Evolutionary conservation across 2,113 vertebrate species (phyloP).

Genomic region (Bubo scandiacus): DNA sequence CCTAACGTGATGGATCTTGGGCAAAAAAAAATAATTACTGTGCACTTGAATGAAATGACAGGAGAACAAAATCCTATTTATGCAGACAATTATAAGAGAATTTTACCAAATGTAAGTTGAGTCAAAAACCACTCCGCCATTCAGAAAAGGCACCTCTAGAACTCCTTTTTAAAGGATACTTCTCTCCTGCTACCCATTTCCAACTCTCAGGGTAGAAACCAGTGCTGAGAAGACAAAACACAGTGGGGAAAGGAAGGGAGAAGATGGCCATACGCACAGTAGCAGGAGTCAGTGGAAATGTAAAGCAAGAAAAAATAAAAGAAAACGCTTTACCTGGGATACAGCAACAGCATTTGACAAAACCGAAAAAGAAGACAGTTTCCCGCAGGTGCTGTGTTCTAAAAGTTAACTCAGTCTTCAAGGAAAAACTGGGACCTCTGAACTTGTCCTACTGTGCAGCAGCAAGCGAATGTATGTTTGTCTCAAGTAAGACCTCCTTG

Average conservation of each 20-base stretch:
- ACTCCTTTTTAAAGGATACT: neutral
- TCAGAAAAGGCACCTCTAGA: neutral
- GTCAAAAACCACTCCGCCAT: neutral
- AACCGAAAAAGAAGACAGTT: neutral
- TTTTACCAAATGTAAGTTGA: neutral
- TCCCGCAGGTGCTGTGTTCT: neutral
- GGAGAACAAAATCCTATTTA: neutral
- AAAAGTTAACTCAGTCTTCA: neutral
- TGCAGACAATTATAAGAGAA: neutral
- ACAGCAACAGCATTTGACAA: neutral
- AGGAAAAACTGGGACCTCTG: too few species aligned
- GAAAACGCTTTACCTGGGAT: neutral
- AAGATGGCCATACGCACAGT: fast-evolving
- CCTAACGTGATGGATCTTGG: neutral
- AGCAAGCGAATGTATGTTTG: fast-evolving
- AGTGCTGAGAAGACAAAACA: neutral
- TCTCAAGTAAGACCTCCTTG: too few species aligned
- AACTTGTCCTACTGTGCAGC: too few species aligned
- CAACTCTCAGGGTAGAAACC: neutral
- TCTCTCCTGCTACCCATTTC: neutral
- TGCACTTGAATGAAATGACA: neutral
- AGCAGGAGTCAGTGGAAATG: neutral
- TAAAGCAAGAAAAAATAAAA: neutral
- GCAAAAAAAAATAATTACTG: neutral
- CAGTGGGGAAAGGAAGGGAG: neutral